Evolutionary conservation across 2,113 vertebrate species (phyloP), one percentile per base, ranked within the genome.

Genomic region (Meleagris gallopavo): DNA sequence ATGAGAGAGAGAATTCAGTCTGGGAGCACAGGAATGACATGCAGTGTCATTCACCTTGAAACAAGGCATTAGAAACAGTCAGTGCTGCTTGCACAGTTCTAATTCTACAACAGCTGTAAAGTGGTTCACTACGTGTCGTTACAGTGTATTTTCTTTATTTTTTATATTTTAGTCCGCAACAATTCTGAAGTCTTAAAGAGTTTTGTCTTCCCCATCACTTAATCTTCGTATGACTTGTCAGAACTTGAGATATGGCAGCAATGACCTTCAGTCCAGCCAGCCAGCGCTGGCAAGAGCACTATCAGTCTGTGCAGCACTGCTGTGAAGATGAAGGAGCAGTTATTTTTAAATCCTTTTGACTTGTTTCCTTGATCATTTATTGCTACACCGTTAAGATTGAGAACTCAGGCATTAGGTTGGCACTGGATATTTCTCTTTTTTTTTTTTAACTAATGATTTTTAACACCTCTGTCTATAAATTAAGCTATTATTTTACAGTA

Each of bases 1-100:
- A 62, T 74, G 20, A 55, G 46, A 90, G 46, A 90, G 38, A 30
- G 9, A 57, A 81, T 38, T 73, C 38, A 24, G 24, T 4, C 16
- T 50, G 24, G 15, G 30, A 46, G 40, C 3, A 0, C 2, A 0
- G 36, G 69, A 74, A 50, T 0, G 1, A 69, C 45, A 67, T 52
- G 41, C 45, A 6, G 52, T 6, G 2, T 75, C 73, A 48, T 61
- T 57, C 52, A 73, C 74, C 41, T 92, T 89, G 70, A 78, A 34
- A 71, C 0, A 3, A 84, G 52, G n/a, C 76, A 41, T 1, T 1
- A 24, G 20, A 54, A 12, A 16, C 34, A 54, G 38, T 30, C 21
- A 10, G 54, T 43, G 15, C 40, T 72, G 38, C 69, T 82, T 16
- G 41, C 32, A 13, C 2, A 43, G 19, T 50, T 78, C 86, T 52